Evolutionary conservation across 92 coral and sea anemone species (phyloP).

Genomic region (Porites lobata): DNA sequence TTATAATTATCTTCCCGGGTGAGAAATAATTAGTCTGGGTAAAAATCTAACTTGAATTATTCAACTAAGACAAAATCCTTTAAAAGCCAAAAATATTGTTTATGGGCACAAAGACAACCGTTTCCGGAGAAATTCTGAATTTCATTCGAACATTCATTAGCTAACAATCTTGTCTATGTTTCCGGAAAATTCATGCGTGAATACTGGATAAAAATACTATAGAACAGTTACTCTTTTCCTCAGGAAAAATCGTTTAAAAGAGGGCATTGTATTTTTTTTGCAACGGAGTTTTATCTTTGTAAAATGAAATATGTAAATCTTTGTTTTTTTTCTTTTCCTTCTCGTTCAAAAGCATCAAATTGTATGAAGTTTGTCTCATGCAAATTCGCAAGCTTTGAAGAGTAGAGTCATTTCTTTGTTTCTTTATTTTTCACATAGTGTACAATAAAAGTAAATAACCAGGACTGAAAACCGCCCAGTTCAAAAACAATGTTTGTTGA

Average conservation of each 20-base stretch:
- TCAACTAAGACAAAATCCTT: neutral
- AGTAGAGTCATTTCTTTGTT: neutral
- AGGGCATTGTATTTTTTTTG: neutral
- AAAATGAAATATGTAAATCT: neutral
- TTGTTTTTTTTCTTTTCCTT: too few species aligned
- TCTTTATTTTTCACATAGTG: neutral
- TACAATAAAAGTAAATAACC: constrained; percentile 6
- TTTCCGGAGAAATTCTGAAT: constrained; percentile 32
- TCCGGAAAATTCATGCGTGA: neutral
- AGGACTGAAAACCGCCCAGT: neutral
- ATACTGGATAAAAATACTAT: neutral
- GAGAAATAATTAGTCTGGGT: neutral
- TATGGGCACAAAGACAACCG: neutral
- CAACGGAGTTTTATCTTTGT: neutral
- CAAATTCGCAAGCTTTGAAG: constrained; percentile 10
- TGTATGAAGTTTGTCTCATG: neutral
- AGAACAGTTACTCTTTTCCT: neutral
- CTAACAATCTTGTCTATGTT: constrained; percentile 16
- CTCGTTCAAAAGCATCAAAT: neutral
- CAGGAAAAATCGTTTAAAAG: neutral
- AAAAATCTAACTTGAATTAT: neutral
- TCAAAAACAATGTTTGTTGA: too few species aligned
- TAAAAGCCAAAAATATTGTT: neutral
- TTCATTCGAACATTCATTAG: constrained; percentile 15
- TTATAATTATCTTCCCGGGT: neutral